These are phyloP conservation scores for Aythya baeri DNA, from an alignment of 2,113 vertebrate genomes.

Conservation along the genomic window DNA sequence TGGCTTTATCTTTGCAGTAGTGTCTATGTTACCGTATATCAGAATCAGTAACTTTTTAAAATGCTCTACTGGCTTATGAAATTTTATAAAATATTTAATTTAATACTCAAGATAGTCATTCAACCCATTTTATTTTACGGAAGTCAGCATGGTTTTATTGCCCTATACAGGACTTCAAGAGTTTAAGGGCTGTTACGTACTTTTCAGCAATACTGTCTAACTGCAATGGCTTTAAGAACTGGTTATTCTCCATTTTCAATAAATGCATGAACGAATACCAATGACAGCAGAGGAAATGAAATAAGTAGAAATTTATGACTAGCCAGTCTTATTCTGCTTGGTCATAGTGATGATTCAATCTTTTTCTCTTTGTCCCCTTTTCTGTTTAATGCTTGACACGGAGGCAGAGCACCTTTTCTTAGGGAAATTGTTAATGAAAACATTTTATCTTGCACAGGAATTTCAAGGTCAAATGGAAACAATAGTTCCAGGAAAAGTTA, in stretches of 20 bases:
- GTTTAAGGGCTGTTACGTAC: not conserved
- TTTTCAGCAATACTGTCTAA: not conserved
- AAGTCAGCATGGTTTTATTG: not conserved
- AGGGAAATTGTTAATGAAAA: not conserved
- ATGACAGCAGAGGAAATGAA: not conserved
- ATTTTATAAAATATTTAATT: not conserved
- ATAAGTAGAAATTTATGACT: not conserved
- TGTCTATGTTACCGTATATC: not conserved
- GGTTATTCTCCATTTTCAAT: conserved; percentile 1
- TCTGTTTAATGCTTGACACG: not conserved
- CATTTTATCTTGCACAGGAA: not conserved
- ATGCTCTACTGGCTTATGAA: not conserved
- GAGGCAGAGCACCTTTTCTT: not conserved
- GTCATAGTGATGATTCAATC: not conserved
- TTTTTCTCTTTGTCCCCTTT: not conserved
- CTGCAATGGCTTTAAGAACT: not conserved
- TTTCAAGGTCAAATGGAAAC: not conserved
- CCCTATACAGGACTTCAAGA: not conserved
- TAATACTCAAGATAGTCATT: not conserved
- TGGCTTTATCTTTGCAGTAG: not conserved
- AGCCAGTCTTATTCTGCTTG: not conserved
- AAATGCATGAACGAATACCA: not conserved
- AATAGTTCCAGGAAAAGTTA: not conserved
- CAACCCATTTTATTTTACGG: not conserved
- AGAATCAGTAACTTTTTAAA: not conserved